These are phyloP conservation scores for Gymnocheta viridis DNA, from an alignment of 2,888 invertebrate species.

Conservation along the genomic window DNA sequence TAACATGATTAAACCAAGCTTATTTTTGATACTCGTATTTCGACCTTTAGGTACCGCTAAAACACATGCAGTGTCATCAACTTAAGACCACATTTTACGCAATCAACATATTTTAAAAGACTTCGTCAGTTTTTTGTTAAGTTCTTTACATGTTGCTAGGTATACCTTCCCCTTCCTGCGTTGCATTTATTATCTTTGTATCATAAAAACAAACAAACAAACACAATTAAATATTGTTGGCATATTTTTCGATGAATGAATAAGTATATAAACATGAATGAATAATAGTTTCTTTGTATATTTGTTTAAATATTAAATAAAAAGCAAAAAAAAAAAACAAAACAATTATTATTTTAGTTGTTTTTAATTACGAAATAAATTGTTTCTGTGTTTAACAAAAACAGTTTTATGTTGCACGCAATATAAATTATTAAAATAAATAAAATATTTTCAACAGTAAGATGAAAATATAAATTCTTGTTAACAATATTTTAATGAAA, in stretches of 20 bases:
- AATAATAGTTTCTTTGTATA: constrained; percentile 7
- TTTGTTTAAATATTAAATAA: constrained; percentile 16
- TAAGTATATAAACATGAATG: constrained; percentile 58
- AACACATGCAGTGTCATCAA: no score
- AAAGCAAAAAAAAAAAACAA: not conserved
- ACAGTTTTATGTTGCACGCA: constrained; percentile 60
- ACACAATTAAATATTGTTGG: constrained; percentile 52
- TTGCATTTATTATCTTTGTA: constrained; percentile 39
- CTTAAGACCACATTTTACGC: no score
- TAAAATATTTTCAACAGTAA: constrained; percentile 21
- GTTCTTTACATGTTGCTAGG: not conserved
- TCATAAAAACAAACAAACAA: constrained; percentile 28
- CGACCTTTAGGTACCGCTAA: no score
- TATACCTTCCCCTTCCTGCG: constrained; percentile 15
- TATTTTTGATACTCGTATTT: no score
- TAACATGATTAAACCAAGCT: no score
- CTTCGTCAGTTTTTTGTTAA: no score
- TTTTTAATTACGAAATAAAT: constrained; percentile 57
- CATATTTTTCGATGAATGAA: constrained; percentile 64
- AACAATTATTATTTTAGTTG: constrained; percentile 47
- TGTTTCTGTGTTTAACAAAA: constrained; percentile 32
- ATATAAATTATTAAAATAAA: constrained; percentile 60
- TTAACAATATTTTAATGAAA: constrained; percentile 45
- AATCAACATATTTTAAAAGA: no score
- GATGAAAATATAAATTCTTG: constrained; percentile 4